These are phyloP conservation scores for Holacanthus passer DNA, from an alignment of 2,113 vertebrate species.

Conservation along the genomic window DNA sequence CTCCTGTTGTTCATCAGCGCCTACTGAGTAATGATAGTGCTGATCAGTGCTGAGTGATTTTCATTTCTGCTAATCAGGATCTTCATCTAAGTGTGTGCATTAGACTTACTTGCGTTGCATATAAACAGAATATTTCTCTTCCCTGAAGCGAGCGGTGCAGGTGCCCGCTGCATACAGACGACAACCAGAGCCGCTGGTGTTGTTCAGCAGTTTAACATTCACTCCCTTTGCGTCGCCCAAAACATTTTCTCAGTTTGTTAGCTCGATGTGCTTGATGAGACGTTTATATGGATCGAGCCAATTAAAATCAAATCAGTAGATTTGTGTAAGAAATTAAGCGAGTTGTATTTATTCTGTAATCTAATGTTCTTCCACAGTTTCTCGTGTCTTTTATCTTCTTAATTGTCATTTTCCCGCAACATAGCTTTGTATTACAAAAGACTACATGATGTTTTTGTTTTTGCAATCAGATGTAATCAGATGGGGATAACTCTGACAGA, in stretches of 20 bases:
- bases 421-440: not conserved
- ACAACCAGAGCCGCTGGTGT: not conserved
- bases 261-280: conserved; percentile 19
- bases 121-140: conserved; percentile 35
- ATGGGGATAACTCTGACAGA: not conserved
- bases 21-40: conserved; percentile 52
- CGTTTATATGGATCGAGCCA: not conserved
- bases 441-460: not conserved
- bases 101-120: conserved; percentile 28
- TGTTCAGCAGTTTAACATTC: not conserved
- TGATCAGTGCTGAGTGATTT: conserved; percentile 63
- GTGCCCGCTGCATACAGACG: conserved; percentile 32
- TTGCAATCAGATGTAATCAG: not conserved
- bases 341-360: not conserved
- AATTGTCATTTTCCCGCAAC: not conserved
- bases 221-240: not conserved
- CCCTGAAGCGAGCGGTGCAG: not conserved
- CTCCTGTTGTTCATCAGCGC: conserved; percentile 58
- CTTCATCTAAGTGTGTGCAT: conserved; percentile 44
- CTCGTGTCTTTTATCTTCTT: not conserved
- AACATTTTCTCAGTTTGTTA: conserved; percentile 1
- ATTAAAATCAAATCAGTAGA: conserved; percentile 6
- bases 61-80: conserved; percentile 56
- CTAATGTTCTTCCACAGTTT: not conserved
- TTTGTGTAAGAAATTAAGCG: conserved; percentile 16